phyloP scores from a whole-genome alignment of 2,888 invertebrate genomes.

The Pyrrhia umbra region DNA sequence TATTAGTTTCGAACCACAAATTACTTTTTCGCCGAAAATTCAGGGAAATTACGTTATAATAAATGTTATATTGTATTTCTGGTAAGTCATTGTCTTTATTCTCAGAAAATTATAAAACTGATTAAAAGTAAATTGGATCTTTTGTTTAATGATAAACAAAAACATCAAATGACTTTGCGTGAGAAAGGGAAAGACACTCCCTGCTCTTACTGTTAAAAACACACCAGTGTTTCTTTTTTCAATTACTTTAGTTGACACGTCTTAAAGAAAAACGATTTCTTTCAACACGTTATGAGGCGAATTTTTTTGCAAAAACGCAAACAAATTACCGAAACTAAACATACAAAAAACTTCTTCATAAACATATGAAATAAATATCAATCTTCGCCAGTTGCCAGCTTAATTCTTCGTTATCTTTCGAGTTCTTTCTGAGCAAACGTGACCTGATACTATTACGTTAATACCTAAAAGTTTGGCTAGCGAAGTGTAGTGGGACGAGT shows the following conservation, averaged over 20 bases:
- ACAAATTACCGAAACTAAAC: conserved; percentile 10
- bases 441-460: conserved; percentile 54
- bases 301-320: conserved; percentile 4
- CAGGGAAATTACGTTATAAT: background rate
- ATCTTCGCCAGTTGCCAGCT: conserved; percentile 35
- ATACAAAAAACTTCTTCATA: conserved; percentile 13
- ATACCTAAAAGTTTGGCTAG: conserved; percentile 56
- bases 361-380: conserved; percentile 55
- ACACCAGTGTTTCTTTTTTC: too few relatives aligned
- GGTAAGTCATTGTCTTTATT: background rate
- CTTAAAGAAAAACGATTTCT: background rate
- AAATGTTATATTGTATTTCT: background rate
- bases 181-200: too few relatives aligned
- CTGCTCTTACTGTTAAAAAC: too few relatives aligned
- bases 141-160: too few relatives aligned
- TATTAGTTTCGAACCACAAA: conserved; percentile 18
- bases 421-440: conserved; percentile 58
- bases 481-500: conserved; percentile 41
- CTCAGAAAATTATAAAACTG: background rate
- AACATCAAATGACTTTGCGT: too few relatives aligned
- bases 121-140: background rate
- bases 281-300: too few relatives aligned
- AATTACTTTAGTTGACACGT: too few relatives aligned
- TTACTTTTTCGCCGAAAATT: background rate
- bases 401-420: conserved; percentile 41